Percentiles rank a stretch among this genome's conserved stretches.
Conservation (phyloP, 2,888 invertebrate species). For the Cantharis flavilabris region DNA sequence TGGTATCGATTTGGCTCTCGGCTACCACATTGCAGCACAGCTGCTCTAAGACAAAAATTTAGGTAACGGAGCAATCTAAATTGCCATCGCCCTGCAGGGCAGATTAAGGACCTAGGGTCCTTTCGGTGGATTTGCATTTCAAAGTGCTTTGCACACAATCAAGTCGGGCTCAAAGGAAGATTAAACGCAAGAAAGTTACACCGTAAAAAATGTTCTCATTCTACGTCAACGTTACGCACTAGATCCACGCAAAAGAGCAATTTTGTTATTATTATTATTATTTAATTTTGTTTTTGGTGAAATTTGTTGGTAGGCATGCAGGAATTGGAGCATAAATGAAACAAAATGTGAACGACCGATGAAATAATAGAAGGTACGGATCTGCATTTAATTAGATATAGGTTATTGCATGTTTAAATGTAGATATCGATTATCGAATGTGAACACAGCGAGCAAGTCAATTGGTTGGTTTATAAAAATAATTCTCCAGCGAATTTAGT, state of each 20-base stretch:
- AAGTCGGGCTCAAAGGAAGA: neutral
- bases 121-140: neutral
- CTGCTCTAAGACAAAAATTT: neutral
- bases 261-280: neutral
- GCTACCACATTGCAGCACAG: neutral
- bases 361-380: neutral
- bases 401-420: neutral
- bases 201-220: neutral
- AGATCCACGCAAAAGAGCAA: slow-evolving; percentile 12
- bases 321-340: slow-evolving; percentile 9
- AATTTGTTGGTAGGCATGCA: neutral
- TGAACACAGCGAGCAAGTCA: neutral
- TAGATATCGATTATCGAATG: neutral
- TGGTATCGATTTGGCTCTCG: neutral
- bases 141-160: neutral
- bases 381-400: neutral
- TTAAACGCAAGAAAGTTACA: neutral
- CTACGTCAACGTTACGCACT: slow-evolving; percentile 14
- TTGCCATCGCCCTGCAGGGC: neutral
- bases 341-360: neutral
- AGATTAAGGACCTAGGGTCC: neutral
- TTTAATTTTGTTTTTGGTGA: slow-evolving; percentile 9
- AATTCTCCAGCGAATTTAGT: neutral
- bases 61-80: neutral
- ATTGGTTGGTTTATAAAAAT: neutral